phyloP scores from a whole-genome alignment of 2,888 invertebrate genomes.

The Andrena chrysosceles region DNA sequence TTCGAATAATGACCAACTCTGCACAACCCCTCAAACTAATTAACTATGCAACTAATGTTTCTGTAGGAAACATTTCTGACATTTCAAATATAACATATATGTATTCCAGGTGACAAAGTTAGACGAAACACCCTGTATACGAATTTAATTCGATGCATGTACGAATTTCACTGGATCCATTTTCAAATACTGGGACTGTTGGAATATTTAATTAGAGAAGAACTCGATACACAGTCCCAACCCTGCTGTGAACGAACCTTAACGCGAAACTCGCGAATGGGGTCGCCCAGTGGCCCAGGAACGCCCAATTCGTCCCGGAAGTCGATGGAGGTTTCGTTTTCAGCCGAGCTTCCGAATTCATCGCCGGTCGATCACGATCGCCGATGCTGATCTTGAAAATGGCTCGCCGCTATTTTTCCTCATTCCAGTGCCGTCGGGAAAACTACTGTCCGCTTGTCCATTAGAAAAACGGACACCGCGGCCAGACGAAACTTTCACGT shows the following conservation, averaged over 20 bases:
- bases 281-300: not conserved
- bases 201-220: no score
- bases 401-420: constrained; percentile 69
- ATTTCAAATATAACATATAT: no score
- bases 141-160: no score
- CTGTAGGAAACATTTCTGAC: no score
- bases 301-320: not conserved
- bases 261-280: not conserved
- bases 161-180: no score
- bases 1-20: no score
- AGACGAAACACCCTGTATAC: no score
- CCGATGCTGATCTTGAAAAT: constrained; percentile 65
- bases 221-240: no score
- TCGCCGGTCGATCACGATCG: constrained; percentile 25
- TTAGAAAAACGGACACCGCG: not conserved
- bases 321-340: constrained; percentile 4
- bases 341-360: constrained; percentile 34
- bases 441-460: constrained; percentile 28
- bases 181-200: no score
- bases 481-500: constrained; percentile 40
- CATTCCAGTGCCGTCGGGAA: constrained; percentile 25
- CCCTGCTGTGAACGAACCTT: not conserved
- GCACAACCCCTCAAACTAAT: no score
- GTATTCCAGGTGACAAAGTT: no score
- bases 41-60: no score